phyloP scores from a whole-genome alignment of 2,797 vertebrate genomes.

The Hydrocynus forskahlii region DNA sequence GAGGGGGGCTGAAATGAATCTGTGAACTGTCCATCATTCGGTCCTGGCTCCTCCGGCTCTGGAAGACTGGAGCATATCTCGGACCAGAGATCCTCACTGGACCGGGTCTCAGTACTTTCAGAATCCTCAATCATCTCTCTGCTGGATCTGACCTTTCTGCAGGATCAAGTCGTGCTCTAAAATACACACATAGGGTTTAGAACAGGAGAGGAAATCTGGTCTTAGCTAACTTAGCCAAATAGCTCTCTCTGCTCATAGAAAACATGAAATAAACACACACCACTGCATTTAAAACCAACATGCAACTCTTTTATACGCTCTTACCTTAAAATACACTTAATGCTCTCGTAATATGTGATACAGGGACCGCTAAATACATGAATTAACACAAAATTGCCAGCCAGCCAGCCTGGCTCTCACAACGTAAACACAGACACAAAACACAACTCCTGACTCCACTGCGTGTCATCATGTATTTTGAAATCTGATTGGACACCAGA shows the following conservation, averaged over 20 bases:
- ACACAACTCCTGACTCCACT: no score
- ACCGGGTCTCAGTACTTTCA: slow-evolving; percentile 72
- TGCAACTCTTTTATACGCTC: neutral
- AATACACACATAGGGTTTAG: neutral
- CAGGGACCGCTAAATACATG: neutral
- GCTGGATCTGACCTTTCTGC: neutral
- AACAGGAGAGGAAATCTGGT: neutral
- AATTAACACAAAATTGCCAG: slow-evolving; percentile 17
- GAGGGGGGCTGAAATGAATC: slow-evolving; percentile 84
- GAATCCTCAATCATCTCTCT: slow-evolving; percentile 85
- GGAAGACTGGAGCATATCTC: slow-evolving; percentile 89
- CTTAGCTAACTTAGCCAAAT: neutral
- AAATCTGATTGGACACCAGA: slow-evolving; percentile 40
- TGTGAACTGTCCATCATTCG: slow-evolving; percentile 74
- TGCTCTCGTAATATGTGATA: neutral
- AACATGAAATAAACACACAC: neutral
- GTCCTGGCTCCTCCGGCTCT: slow-evolving; percentile 57
- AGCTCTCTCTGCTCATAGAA: no score
- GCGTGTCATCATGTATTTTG: neutral
- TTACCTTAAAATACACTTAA: slow-evolving; percentile 45
- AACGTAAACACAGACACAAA: neutral
- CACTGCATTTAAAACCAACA: neutral
- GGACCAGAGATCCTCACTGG: slow-evolving; percentile 90
- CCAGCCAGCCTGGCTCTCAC: neutral
- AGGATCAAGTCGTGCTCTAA: neutral